Conservation (phyloP, 2,113 vertebrate species). For the Phylloscopus whistleri region DNA sequence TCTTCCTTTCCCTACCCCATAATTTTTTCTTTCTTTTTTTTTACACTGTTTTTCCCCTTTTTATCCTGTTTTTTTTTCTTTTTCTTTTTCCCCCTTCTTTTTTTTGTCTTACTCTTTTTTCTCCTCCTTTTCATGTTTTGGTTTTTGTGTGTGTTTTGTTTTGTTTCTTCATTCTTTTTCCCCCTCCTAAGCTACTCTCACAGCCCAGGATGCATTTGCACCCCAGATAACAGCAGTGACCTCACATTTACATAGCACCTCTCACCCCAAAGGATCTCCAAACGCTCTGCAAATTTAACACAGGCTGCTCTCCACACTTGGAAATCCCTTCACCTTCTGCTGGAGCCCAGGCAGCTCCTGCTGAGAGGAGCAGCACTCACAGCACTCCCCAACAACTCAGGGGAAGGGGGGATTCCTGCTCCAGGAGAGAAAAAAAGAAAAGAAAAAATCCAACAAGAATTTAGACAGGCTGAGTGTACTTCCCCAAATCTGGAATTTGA, state of each 20-base stretch:
- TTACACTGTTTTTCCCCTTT: neutral
- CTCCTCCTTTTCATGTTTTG: too few relatives aligned
- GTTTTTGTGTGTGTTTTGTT: fast-evolving
- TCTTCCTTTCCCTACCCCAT: neutral
- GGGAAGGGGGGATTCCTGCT: neutral
- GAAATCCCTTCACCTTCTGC: neutral
- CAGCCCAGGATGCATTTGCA: neutral
- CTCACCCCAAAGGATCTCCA: constrained; percentile 41
- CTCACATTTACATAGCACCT: constrained; percentile 29
- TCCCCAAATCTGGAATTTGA: neutral
- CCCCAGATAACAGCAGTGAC: neutral
- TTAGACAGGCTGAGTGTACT: neutral
- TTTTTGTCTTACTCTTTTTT: too few relatives aligned
- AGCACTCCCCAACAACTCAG: neutral
- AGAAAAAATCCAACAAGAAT: neutral
- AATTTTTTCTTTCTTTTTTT: neutral
- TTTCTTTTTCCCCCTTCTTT: too few relatives aligned
- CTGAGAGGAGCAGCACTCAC: neutral
- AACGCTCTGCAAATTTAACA: neutral
- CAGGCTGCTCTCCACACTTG: neutral
- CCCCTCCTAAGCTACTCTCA: neutral
- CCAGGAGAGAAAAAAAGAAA: neutral
- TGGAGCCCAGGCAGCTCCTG: neutral
- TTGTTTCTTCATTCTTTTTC: neutral
- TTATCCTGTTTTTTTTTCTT: neutral